Evolutionary conservation across 2,888 invertebrate genomes (phyloP).

Genomic region (Caenorhabditis zanzibari): DNA sequence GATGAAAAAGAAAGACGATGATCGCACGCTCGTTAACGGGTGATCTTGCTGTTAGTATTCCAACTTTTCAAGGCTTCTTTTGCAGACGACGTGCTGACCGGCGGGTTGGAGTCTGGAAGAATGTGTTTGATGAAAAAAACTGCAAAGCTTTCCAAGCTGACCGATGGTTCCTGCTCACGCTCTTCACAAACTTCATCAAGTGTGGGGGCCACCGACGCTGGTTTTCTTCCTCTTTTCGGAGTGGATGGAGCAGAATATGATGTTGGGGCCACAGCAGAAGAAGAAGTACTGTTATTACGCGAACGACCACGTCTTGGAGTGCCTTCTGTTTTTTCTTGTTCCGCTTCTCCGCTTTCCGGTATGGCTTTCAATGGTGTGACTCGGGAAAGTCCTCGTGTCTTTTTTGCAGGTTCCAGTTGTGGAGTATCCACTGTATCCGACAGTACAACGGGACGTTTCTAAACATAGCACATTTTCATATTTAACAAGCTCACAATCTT

Average conservation of each 20-base stretch:
- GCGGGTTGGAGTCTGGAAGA: conserved; percentile 24
- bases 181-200: conserved; percentile 29
- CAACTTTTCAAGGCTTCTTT: neutral
- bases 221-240: conserved; percentile 36
- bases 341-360: conserved; percentile 22
- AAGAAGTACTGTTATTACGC: conserved; percentile 32
- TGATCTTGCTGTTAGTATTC: neutral
- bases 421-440: conserved; percentile 5
- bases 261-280: neutral
- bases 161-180: conserved; percentile 15
- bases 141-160: neutral
- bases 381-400: conserved; percentile 19
- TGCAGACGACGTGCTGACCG: conserved; percentile 39
- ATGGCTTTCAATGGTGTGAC: conserved; percentile 21
- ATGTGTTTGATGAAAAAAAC: neutral
- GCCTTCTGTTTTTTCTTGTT: neutral
- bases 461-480: neutral
- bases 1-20: neutral
- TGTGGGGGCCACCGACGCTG: neutral
- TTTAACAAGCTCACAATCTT: neutral
- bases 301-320: conserved; percentile 45
- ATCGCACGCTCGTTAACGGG: neutral
- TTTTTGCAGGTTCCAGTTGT: conserved; percentile 24
- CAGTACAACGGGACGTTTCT: conserved; percentile 18
- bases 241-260: neutral